Evolutionary conservation across 2,797 vertebrate species (phyloP).

Genomic region (Moxostoma hubbsi): DNA sequence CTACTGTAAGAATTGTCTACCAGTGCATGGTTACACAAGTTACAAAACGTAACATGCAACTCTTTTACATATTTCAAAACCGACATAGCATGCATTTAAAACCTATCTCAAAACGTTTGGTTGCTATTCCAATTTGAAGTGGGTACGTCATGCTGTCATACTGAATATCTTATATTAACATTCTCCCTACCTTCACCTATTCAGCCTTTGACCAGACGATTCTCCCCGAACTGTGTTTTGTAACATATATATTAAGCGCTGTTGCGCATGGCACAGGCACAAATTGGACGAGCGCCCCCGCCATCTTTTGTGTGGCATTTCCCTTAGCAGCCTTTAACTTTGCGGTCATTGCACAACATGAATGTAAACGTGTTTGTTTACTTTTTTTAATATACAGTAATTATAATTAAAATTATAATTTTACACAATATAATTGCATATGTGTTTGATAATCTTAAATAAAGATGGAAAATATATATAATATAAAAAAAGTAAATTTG

Average conservation of each 20-base stretch:
- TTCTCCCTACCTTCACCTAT: neutral
- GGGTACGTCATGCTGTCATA: neutral
- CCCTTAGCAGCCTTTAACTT: neutral
- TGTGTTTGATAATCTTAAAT: neutral
- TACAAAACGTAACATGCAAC: neutral
- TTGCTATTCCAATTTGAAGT: neutral
- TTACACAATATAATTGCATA: neutral
- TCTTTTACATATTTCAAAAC: neutral
- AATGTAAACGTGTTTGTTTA: neutral
- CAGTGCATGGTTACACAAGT: slow-evolving; percentile 14
- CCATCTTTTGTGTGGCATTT: slow-evolving; percentile 44
- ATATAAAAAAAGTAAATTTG: neutral
- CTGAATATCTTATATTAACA: neutral
- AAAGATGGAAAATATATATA: neutral
- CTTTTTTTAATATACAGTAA: neutral
- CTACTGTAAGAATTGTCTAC: neutral
- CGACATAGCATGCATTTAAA: neutral
- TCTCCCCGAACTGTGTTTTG: neutral
- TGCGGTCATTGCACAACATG: neutral
- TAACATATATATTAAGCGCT: slow-evolving; percentile 12
- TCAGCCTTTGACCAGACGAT: neutral
- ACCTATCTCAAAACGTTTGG: neutral
- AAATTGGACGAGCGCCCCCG: neutral
- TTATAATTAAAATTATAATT: too few relatives aligned
- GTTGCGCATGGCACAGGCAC: neutral